phyloP scores from a whole-genome alignment of 2,888 invertebrate species.

The Apodemia mormo region DNA sequence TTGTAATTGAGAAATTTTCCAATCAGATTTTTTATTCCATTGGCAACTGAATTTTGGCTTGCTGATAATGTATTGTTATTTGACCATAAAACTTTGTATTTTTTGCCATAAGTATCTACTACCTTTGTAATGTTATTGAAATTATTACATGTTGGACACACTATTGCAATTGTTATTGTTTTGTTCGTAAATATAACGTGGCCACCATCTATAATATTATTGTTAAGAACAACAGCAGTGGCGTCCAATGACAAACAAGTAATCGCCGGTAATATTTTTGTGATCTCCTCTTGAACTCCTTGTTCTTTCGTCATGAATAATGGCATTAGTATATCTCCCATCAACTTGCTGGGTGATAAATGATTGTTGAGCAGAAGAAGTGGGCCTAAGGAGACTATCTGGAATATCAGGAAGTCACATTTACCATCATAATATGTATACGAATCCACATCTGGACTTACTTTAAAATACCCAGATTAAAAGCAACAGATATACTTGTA shows the following conservation, averaged over 20 bases:
- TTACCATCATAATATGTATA: neutral
- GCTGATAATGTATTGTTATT: constrained; percentile 45
- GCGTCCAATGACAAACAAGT: constrained; percentile 62
- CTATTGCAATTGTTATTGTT: constrained; percentile 46
- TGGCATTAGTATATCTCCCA: constrained; percentile 68
- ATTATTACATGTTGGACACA: constrained; percentile 63
- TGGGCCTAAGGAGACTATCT: constrained; percentile 62
- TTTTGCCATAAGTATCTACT: constrained; percentile 31
- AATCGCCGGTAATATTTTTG: constrained; percentile 51
- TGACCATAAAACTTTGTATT: constrained; percentile 45
- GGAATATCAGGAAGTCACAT: constrained; percentile 43
- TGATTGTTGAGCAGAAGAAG: constrained; percentile 58
- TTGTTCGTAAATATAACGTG: constrained; percentile 52
- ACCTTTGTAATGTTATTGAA: constrained; percentile 28
- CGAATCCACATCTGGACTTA: neutral
- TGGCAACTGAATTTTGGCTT: constrained; percentile 48
- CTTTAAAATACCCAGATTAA: neutral
- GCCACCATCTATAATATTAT: constrained; percentile 42
- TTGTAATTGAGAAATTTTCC: constrained; percentile 64
- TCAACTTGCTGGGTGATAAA: constrained; percentile 60
- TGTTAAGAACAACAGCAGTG: constrained; percentile 45
- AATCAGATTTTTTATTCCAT: constrained; percentile 54
- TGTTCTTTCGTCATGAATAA: constrained; percentile 59
- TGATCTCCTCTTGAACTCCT: constrained; percentile 52
- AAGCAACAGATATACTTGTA: no score